Evolutionary conservation across 2,888 invertebrate genomes (phyloP).

Genomic region (Lissonota sp.): DNA sequence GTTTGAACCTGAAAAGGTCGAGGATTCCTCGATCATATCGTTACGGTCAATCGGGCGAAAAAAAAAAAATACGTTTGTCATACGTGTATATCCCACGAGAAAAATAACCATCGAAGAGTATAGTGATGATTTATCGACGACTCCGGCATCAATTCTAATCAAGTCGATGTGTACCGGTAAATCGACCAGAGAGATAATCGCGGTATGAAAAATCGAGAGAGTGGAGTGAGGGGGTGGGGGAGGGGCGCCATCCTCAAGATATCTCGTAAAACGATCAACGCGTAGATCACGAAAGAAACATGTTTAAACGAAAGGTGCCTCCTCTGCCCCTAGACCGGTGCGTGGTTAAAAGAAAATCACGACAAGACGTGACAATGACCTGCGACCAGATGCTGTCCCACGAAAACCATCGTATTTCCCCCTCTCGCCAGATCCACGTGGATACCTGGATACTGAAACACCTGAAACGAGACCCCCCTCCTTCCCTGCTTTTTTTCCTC

Average conservation of each 20-base stretch:
- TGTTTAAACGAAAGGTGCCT: too few relatives aligned
- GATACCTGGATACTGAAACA: slow-evolving; percentile 75
- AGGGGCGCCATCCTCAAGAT: slow-evolving; percentile 21
- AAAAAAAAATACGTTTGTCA: not conserved
- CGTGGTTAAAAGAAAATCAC: not conserved
- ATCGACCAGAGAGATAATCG: slow-evolving; percentile 13
- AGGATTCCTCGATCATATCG: slow-evolving; percentile 8
- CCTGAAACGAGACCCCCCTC: slow-evolving; percentile 60
- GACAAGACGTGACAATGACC: slow-evolving; percentile 79
- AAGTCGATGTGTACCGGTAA: slow-evolving; percentile 27
- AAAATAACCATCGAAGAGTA: slow-evolving; percentile 1
- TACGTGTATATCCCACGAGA: not conserved
- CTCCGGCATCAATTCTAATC: slow-evolving; percentile 61
- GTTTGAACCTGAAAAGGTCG: not conserved
- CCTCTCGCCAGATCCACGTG: slow-evolving; percentile 17
- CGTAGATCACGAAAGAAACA: not conserved
- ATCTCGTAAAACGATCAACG: slow-evolving; percentile 42
- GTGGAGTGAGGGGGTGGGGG: not conserved
- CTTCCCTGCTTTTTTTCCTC: too few relatives aligned
- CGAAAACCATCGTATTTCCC: slow-evolving; percentile 49
- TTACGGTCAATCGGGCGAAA: slow-evolving; percentile 28
- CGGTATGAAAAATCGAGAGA: not conserved
- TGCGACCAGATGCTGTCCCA: slow-evolving; percentile 66
- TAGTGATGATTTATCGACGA: slow-evolving; percentile 49
- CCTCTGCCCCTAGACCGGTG: too few relatives aligned